Conservation (phyloP, 2,797 vertebrate genomes). For the Ptychobarbus kaznakovi region DNA sequence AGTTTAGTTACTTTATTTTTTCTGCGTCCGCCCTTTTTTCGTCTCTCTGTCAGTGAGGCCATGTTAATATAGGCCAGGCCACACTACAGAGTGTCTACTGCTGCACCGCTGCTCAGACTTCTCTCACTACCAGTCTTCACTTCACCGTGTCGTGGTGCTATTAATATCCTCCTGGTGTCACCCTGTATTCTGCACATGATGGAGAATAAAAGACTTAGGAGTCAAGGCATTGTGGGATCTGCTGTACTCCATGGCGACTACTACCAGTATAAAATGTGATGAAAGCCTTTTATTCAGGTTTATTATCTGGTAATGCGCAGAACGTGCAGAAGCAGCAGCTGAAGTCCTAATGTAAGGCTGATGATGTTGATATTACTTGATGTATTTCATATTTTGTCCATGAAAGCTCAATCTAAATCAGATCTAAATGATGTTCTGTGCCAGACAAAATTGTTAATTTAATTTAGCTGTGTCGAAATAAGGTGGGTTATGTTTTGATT, state of each 20-base stretch:
- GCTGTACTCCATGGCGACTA: neutral
- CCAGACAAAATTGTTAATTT: slow-evolving; percentile 1
- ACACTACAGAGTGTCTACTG: slow-evolving; percentile 11
- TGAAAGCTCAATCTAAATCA: neutral
- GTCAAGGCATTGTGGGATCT: slow-evolving; percentile 12
- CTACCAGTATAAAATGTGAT: slow-evolving; percentile 7
- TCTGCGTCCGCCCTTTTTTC: slow-evolving; percentile 1
- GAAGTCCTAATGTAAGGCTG: slow-evolving; percentile 13
- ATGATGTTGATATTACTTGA: slow-evolving; percentile 1
- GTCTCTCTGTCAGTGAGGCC: neutral
- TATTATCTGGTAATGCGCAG: slow-evolving; percentile 21
- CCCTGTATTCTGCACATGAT: neutral
- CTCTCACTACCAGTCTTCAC: slow-evolving; percentile 27
- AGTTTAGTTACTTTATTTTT: slow-evolving; percentile 9
- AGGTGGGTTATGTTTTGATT: neutral
- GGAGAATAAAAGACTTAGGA: slow-evolving; percentile 17
- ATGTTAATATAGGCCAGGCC: slow-evolving; percentile 47
- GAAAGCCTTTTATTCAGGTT: slow-evolving; percentile 33
- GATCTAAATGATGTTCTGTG: slow-evolving; percentile 1
- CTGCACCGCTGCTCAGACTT: slow-evolving; percentile 25
- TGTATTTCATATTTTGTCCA: neutral
- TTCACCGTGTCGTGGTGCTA: slow-evolving; percentile 35
- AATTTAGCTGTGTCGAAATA: slow-evolving; percentile 20
- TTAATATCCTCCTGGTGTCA: slow-evolving; percentile 32
- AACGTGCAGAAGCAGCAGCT: slow-evolving; percentile 1